A percentile compares a stretch with the other conserved stretches of the same genome.
phyloP scores from a whole-genome alignment of 2,113 vertebrate species.

The Cromileptes altivelis region DNA sequence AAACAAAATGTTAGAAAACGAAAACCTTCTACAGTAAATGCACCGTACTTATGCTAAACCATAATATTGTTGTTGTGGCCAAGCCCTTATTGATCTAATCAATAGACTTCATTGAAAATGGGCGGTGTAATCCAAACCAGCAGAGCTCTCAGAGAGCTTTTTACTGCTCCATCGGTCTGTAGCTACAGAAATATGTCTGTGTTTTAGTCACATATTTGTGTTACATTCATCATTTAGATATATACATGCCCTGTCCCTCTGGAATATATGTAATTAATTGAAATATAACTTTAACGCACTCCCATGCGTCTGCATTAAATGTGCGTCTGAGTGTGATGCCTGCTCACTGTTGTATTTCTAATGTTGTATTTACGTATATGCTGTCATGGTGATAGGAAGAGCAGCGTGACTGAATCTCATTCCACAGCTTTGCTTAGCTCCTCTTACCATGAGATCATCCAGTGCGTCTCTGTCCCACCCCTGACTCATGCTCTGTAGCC shows the following conservation, averaged over 20 bases:
- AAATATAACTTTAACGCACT: constrained; percentile 13
- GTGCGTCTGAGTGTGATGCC: constrained; percentile 8
- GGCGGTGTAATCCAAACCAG: constrained; percentile 18
- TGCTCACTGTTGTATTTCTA: constrained; percentile 38
- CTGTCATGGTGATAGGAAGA: constrained; percentile 80
- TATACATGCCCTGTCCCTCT: neutral
- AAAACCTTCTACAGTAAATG: neutral
- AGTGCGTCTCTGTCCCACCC: constrained; percentile 68
- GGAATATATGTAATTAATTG: neutral
- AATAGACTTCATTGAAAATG: constrained; percentile 42
- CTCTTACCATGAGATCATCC: constrained; percentile 82
- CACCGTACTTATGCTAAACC: neutral
- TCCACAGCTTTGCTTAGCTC: constrained; percentile 69
- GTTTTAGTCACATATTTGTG: neutral
- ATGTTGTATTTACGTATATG: constrained; percentile 69
- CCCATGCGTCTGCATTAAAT: constrained; percentile 17
- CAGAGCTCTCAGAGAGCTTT: constrained; percentile 30
- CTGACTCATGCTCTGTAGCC: constrained; percentile 68
- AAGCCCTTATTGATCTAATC: constrained; percentile 40
- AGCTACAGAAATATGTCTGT: neutral
- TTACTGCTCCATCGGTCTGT: constrained; percentile 8
- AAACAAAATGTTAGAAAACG: neutral
- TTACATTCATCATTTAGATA: neutral
- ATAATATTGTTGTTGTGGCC: constrained; percentile 3
- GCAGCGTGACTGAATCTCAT: constrained; percentile 73